Conservation (phyloP, 2,113 vertebrate genomes). For the Entomyzon cyanotis region DNA sequence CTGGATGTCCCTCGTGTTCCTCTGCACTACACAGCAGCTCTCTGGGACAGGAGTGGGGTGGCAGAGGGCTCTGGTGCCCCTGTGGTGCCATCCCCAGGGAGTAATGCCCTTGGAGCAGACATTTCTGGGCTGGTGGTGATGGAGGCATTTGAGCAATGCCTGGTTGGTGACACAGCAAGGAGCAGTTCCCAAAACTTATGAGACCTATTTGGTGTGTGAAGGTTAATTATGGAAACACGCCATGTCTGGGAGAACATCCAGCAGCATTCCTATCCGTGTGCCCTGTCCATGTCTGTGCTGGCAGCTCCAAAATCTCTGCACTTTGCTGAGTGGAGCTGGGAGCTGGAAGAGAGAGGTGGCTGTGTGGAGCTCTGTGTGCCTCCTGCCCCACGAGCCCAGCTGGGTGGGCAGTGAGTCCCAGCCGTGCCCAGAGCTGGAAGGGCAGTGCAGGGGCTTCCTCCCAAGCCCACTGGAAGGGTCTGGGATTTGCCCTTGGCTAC, state of each 20-base stretch:
- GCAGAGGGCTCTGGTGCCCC: background rate
- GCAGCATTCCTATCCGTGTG: background rate
- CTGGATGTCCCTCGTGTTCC: background rate
- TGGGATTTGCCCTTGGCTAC: too few relatives aligned
- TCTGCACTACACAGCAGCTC: fast-evolving
- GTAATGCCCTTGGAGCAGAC: background rate
- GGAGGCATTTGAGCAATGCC: background rate
- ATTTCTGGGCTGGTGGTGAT: background rate
- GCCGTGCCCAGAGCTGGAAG: fast-evolving
- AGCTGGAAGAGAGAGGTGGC: background rate
- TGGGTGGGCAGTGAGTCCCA: background rate
- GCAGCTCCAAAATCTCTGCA: background rate
- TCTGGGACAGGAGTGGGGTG: fast-evolving
- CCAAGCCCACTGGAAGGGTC: background rate
- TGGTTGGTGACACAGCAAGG: background rate
- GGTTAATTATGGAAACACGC: constrained; percentile 9
- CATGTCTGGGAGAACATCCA: background rate
- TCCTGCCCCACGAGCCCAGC: background rate
- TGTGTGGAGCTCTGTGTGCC: fast-evolving
- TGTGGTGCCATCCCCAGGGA: background rate
- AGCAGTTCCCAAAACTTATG: background rate
- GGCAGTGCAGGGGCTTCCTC: fast-evolving
- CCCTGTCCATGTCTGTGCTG: background rate
- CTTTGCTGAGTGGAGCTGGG: background rate
- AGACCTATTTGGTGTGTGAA: background rate